These are phyloP conservation scores for Biston stratarius DNA, from an alignment of 2,888 invertebrate species.

Conservation along the genomic window DNA sequence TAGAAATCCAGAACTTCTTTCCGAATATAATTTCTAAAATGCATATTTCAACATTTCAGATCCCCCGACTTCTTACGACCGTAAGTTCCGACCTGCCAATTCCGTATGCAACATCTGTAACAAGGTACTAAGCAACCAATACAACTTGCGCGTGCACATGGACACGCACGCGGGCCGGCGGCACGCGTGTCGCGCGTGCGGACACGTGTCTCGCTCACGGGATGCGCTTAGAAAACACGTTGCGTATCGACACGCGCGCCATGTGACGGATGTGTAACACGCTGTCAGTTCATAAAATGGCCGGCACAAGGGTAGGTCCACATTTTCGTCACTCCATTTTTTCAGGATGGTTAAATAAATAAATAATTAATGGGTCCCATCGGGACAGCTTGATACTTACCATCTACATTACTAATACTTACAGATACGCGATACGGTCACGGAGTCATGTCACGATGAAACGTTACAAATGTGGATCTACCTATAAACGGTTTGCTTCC, in stretches of 20 bases:
- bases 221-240: constrained; percentile 96
- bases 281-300: neutral
- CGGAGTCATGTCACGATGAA: no score
- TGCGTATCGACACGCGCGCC: constrained; percentile 91
- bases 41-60: constrained; percentile 51
- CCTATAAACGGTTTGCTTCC: no score
- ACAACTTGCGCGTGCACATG: constrained; percentile 95
- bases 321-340: no score
- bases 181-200: constrained; percentile 94
- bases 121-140: constrained; percentile 95
- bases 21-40: no score
- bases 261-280: constrained; percentile 22
- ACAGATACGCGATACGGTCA: neutral
- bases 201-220: constrained; percentile 94
- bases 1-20: no score
- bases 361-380: no score
- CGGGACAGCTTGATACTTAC: no score
- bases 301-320: no score
- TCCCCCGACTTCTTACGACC: constrained; percentile 62
- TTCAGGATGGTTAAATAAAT: no score
- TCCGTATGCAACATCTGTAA: constrained; percentile 94
- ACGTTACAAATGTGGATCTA: no score
- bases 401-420: no score
- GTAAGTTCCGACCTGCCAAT: constrained; percentile 71
- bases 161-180: constrained; percentile 96